Percentiles rank a stretch among this genome's conserved stretches.
Evolutionary conservation across 2,113 vertebrate genomes (phyloP).

Genomic region (Carassius gibelio): DNA sequence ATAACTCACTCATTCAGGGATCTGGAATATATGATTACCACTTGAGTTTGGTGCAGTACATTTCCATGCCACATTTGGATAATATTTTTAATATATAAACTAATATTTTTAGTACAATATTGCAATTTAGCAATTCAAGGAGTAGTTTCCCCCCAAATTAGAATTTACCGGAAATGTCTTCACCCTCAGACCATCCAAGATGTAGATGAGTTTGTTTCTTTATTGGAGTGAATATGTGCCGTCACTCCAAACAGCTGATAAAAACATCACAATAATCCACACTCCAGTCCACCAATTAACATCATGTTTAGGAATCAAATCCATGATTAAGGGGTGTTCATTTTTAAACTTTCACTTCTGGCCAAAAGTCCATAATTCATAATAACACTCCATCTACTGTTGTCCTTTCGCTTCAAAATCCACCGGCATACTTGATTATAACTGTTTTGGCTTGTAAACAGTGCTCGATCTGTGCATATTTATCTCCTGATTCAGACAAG

Average conservation of each 20-base stretch:
- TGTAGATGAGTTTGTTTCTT: not conserved
- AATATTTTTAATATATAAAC: too few species aligned
- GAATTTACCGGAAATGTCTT: not conserved
- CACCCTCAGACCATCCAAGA: not conserved
- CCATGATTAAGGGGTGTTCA: not conserved
- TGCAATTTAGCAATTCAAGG: not conserved
- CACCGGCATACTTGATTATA: not conserved
- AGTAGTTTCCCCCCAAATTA: not conserved
- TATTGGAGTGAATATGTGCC: not conserved
- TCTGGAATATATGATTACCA: not conserved
- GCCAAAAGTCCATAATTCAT: not conserved
- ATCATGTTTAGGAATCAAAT: not conserved
- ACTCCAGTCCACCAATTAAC: not conserved
- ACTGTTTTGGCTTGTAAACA: not conserved
- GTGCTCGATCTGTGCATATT: not conserved
- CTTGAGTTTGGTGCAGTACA: not conserved
- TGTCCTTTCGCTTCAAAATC: not conserved
- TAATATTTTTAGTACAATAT: not conserved
- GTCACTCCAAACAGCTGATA: not conserved
- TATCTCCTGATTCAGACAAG: too few species aligned
- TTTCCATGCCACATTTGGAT: not conserved
- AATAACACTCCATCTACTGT: not conserved
- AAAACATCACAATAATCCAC: not conserved
- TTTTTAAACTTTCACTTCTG: not conserved
- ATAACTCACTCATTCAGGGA: slow-evolving; percentile 2